phyloP scores from a whole-genome alignment of 2,888 invertebrate species.

The Hoplodrina blanda region DNA sequence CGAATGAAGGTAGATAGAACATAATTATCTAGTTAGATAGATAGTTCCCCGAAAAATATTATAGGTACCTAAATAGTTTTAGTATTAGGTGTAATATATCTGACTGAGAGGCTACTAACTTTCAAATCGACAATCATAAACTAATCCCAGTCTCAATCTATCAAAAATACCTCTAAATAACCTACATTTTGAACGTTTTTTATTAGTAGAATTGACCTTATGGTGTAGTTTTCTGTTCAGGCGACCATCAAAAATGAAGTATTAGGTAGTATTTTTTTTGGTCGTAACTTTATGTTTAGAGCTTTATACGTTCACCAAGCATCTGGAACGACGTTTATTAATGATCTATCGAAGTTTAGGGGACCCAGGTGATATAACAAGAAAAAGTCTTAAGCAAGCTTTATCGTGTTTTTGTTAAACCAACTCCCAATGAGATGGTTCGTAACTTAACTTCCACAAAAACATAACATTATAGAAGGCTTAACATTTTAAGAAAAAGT shows the following conservation, averaged over 20 bases:
- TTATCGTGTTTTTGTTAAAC: background rate
- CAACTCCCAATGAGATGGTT: background rate
- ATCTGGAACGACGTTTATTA: slow-evolving; percentile 1
- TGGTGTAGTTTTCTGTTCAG: too few species aligned
- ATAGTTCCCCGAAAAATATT: too few species aligned
- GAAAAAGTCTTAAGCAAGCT: background rate
- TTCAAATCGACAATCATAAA: too few species aligned
- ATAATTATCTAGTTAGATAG: too few species aligned
- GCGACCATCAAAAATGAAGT: background rate
- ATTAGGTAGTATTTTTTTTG: background rate
- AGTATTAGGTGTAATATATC: too few species aligned
- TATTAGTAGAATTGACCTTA: too few species aligned
- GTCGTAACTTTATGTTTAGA: background rate
- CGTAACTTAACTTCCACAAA: background rate
- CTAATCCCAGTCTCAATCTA: too few species aligned
- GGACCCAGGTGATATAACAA: slow-evolving; percentile 13
- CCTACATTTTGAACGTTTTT: too few species aligned
- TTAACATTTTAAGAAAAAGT: background rate
- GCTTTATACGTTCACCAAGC: background rate
- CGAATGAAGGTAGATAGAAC: background rate
- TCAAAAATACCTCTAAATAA: too few species aligned
- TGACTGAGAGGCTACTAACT: too few species aligned
- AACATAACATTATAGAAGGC: background rate
- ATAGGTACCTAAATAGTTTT: too few species aligned
- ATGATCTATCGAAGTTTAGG: background rate